Evolutionary conservation across 2,888 invertebrate species (phyloP), one percentile per base, ranked within the genome.

Genomic region (Pyrocoelia pectoralis): DNA sequence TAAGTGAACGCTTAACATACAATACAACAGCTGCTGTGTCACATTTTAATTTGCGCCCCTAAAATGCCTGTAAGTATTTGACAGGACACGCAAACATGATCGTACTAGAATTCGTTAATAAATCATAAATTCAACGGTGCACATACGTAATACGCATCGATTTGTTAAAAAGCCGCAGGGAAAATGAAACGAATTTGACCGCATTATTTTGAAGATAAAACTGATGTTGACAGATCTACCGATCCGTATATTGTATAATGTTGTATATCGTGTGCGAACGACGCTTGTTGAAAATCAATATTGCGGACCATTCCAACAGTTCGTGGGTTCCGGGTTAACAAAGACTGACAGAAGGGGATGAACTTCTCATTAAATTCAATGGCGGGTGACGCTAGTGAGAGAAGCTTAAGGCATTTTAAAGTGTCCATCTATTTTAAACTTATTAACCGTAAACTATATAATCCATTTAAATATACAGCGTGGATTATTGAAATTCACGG

Each of bases 231-330:
- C 55, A 38, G 43, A 40, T 57, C 54, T 38, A 50, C 51, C 51
- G 59, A 59, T 59, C 56, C 55, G 54, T 17, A 59, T 56, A 54
- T 46, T 46, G 46, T 46, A 46, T 46, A 46, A 46, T 46, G 46
- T 17, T 46, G 46, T 46, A 46, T 46, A 18, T 46, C 46, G 46
- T 46, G 46, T 46, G 46, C 46, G 46, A 46, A 46, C 46, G 17
- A 17, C 46, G 46, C 15, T 46, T 18, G 46, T 18, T 18, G 46
- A 46, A 40, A 63, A 73, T 73, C 73, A 73, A 73, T 73, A 73
- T 72, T 72, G 72, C 68, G 72, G 72, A 71, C 71, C 70, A 67
- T 67, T 50, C 68, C 62, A 46, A 64, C 64, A 57, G 66, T 63
- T 64, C 64, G 66, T 60, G 70, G 64, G 59, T 63, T 52, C 59